Evolutionary conservation across 2,888 invertebrate genomes (phyloP), one percentile per base, ranked within the genome.

Genomic region (Ophion ellenae): DNA sequence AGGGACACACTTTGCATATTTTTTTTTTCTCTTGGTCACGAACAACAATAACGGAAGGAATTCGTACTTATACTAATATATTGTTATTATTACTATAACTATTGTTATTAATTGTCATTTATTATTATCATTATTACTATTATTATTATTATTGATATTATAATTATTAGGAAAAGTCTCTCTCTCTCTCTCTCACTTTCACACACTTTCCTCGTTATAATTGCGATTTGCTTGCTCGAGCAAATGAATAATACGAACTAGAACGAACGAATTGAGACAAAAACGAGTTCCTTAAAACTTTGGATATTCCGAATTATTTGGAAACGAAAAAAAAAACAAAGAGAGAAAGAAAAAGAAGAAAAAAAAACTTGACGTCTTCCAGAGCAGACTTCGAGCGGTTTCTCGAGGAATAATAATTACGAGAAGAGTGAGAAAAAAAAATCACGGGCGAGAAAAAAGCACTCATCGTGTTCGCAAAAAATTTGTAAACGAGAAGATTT

Each of bases 1-100:
- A 86, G 87, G 87, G 86, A 88, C 85, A 88, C 86, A 86, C 89
- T 85, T 85, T 84, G 86, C 75, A 86, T 87, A 83, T 88, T 87
- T 80, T 81, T 80, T 81, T 78, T 76, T 64, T 64, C 17, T 47
- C 24, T 24, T 67, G 2, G 45, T 75, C 32, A 45, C 66, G 71
- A 59, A n/a, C 47, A 67, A 71, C 20, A 78, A 71, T 73, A 73
- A 78, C 47, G 61, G 47, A 69, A 79, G 61, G 70, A 79, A 70
- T 79, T 79, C 70, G 78, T 79, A 28, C 70, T 32, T 70, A 61
- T 70, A 79, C 63, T 64, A 64, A 32, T 76, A 66, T 66, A 64
- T 47, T 75, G 45, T 40, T 53, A 75, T 64, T 64, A 47, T 64
- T 57, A n/a, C 45, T n/a, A 57, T 57, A 71, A 57, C 57, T 57